Percentiles rank a stretch among this genome's conserved stretches.
phyloP scores from a whole-genome alignment of 2,797 vertebrate genomes.

The Gymnoscopelus braueri region DNA sequence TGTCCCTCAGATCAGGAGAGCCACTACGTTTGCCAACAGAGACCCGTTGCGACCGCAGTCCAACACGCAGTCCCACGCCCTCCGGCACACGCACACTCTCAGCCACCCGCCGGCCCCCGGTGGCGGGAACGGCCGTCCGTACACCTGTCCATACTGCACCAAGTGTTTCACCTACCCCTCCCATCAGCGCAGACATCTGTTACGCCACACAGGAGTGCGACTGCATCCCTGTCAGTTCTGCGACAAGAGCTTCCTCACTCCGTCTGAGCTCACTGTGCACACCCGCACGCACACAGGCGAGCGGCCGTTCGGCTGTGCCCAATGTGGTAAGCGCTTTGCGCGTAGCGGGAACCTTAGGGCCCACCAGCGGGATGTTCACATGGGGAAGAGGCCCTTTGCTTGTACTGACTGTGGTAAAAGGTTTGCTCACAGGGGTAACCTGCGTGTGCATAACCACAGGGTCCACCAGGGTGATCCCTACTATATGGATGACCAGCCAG shows the following conservation, averaged over 20 bases:
- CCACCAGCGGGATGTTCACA: slow-evolving; percentile 80
- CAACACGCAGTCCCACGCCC: slow-evolving; percentile 58
- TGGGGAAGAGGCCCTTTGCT: slow-evolving; percentile 80
- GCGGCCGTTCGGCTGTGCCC: slow-evolving; percentile 76
- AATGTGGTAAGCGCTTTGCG: slow-evolving; percentile 80
- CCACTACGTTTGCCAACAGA: slow-evolving; percentile 52
- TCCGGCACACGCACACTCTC: slow-evolving; percentile 58
- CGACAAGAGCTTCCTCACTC: slow-evolving; percentile 80
- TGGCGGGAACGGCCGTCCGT: slow-evolving; percentile 69
- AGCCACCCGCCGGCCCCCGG: slow-evolving; percentile 45
- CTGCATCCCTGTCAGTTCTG: slow-evolving; percentile 79
- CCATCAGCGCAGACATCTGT: slow-evolving; percentile 78
- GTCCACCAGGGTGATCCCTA: slow-evolving; percentile 78
- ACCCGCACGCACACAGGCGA: slow-evolving; percentile 80
- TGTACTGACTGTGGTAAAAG: slow-evolving; percentile 79
- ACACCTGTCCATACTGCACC: slow-evolving; percentile 78
- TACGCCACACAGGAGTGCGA: slow-evolving; percentile 78
- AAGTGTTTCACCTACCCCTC: slow-evolving; percentile 81
- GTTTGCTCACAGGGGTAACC: slow-evolving; percentile 79
- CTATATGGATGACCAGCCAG: slow-evolving; percentile 70
- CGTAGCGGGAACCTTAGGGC: slow-evolving; percentile 79
- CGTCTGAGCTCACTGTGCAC: slow-evolving; percentile 79
- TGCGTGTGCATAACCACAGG: slow-evolving; percentile 79
- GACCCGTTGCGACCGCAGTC: slow-evolving; percentile 69
- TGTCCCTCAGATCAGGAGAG: slow-evolving; percentile 44